phyloP scores from a whole-genome alignment of 2,797 vertebrate species.

The Erethizon dorsatum region DNA sequence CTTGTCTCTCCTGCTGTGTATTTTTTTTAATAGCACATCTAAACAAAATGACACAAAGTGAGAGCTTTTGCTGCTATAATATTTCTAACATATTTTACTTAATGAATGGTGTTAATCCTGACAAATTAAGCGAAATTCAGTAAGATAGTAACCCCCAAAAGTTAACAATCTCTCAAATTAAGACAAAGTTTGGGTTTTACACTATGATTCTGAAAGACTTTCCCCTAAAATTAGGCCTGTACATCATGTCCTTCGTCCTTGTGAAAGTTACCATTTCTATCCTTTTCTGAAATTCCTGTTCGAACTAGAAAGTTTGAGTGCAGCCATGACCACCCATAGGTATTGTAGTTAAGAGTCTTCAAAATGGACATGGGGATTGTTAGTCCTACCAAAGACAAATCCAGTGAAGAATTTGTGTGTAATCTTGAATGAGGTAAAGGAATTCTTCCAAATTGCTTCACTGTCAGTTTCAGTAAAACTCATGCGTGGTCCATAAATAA shows the following conservation, averaged over 20 bases:
- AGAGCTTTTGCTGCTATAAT: background rate
- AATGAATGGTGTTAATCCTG: conserved; percentile 15
- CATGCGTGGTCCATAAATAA: conserved; percentile 81
- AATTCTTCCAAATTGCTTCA: conserved; percentile 53
- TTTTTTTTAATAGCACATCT: background rate
- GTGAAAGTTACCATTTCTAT: background rate
- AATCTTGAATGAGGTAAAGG: conserved; percentile 46
- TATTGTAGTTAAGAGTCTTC: conserved; percentile 1
- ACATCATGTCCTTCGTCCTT: background rate
- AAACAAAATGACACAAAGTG: conserved; percentile 42
- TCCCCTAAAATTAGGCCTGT: conserved; percentile 46
- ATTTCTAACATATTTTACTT: background rate
- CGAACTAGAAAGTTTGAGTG: background rate
- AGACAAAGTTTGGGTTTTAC: background rate
- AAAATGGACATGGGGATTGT: background rate
- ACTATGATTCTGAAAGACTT: conserved; percentile 6
- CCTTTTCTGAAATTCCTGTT: background rate
- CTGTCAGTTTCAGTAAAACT: conserved; percentile 73
- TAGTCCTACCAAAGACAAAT: background rate
- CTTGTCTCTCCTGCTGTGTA: background rate
- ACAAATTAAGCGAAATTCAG: conserved; percentile 18
- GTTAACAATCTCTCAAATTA: conserved; percentile 20
- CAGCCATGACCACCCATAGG: background rate
- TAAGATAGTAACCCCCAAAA: background rate
- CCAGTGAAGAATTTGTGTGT: background rate